Evolutionary conservation across 2,113 vertebrate species (phyloP), one percentile per base, ranked within the genome.

Genomic region (Oenanthe oenanthe): DNA sequence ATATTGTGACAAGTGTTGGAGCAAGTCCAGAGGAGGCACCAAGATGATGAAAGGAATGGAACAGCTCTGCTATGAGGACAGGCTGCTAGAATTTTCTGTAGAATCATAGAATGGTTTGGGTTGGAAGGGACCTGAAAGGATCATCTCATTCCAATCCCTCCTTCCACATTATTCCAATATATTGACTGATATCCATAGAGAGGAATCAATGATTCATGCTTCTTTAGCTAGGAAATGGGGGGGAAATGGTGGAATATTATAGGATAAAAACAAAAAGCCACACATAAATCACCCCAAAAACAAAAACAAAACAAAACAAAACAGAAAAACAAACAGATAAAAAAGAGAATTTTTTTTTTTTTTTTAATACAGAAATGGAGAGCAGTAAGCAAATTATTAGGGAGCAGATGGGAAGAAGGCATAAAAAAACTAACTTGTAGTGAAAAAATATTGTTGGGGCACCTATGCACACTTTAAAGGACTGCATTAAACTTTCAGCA

Each of bases 81-180:
- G 36, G 53, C 14, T 48, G 12, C 6, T 3, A 28, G 9, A 51
- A 1, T 0, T 65, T n/a, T n/a, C n/a, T n/a, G 4, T 26, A 10
- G 8, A 48, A 31, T 31, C 4, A 47, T 5, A 8, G 13, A 56
- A 38, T 47, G 13, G 2, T 48, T 79, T 48, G 34, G 16, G 9
- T 56, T 40, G 34, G 17, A 72, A 34, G 9, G 18, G 10, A 31
- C 13, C 17, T 48, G 7, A 40, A 56, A 42, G 5, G 5, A 10
- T 48, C 31, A 71, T 48, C 4, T 31, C 5, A 8, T 57, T 72
- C 25, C 31, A 65, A 11, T 34, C 31, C 20, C 21, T 42, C 26
- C 17, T 60, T 51, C 53, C 32, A 26, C 6, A 13, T 76, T 43
- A 43, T 67, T 76, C 7, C 36, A 22, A 32, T 60, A 4, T 38